Evolutionary conservation across 2,113 vertebrate species (phyloP).

Genomic region (Thomomys bottae): DNA sequence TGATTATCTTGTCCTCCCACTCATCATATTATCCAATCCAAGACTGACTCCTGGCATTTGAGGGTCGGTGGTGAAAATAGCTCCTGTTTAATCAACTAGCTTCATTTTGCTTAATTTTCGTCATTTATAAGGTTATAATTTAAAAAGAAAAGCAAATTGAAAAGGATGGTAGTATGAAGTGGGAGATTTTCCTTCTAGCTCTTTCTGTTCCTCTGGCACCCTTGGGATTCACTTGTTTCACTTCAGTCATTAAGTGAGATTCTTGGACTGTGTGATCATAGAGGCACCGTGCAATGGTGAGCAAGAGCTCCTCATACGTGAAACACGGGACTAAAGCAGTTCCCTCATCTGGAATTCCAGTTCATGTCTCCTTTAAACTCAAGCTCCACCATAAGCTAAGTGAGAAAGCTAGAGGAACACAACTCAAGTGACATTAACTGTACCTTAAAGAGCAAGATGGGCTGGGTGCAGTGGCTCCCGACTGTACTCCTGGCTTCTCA

Average conservation of each 20-base stretch:
- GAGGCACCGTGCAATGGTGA: background rate
- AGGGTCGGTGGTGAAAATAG: background rate
- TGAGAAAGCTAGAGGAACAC: background rate
- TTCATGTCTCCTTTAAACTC: background rate
- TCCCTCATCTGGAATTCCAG: background rate
- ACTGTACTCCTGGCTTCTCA: too few relatives aligned
- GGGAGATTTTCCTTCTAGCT: background rate
- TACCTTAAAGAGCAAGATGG: background rate
- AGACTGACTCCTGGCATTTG: background rate
- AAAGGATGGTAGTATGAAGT: background rate
- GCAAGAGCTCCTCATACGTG: background rate
- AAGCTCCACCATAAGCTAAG: background rate
- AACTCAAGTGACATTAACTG: background rate
- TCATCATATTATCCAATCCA: conserved; percentile 11
- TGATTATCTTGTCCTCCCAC: conserved; percentile 20
- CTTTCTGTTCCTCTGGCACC: background rate
- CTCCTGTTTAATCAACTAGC: background rate
- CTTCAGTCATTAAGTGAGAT: background rate
- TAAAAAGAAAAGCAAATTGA: background rate
- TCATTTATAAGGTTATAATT: background rate
- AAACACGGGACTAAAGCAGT: background rate
- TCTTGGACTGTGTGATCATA: background rate
- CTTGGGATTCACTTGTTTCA: conserved; percentile 38
- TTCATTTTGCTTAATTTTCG: conserved; percentile 42
- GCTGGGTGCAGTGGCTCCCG: too few relatives aligned